phyloP scores from a whole-genome alignment of 2,113 vertebrate species.

The Pithys albifrons region DNA sequence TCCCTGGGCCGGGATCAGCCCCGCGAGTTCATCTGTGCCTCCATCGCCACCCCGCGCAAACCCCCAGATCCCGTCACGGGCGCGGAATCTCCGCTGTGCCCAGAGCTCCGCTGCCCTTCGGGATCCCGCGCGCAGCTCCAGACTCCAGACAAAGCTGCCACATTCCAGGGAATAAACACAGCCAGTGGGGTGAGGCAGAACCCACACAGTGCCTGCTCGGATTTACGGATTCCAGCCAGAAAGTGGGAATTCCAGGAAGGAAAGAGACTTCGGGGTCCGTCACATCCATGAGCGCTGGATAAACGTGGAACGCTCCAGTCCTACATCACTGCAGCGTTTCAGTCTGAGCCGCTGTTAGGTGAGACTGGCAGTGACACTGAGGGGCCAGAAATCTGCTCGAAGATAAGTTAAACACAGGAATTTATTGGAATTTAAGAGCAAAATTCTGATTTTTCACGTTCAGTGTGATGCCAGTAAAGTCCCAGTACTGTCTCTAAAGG shows the following conservation, averaged over 20 bases:
- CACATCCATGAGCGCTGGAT: not conserved
- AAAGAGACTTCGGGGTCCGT: not conserved
- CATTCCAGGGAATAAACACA: not conserved
- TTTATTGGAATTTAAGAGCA: not conserved
- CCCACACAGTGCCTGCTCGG: not conserved
- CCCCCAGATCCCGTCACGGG: not conserved
- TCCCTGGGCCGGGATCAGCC: not conserved
- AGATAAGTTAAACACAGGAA: not conserved
- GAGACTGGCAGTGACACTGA: not conserved
- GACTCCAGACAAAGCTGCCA: conserved; percentile 11
- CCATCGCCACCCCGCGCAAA: conserved; percentile 5
- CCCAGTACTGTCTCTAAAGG: not conserved
- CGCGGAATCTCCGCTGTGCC: conserved; percentile 16
- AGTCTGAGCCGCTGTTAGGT: not conserved
- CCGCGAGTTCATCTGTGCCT: conserved; percentile 12
- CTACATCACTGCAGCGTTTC: not conserved
- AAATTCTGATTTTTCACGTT: not conserved
- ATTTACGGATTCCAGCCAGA: not conserved
- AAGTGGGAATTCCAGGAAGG: not conserved
- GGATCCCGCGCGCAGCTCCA: not conserved
- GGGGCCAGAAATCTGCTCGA: not conserved
- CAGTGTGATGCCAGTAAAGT: not conserved
- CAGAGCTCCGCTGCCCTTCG: not conserved
- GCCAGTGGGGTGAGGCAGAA: not conserved
- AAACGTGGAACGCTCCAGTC: not conserved